Evolutionary conservation across 2,113 vertebrate genomes (phyloP).

Genomic region (Sylvilagus bachmani): DNA sequence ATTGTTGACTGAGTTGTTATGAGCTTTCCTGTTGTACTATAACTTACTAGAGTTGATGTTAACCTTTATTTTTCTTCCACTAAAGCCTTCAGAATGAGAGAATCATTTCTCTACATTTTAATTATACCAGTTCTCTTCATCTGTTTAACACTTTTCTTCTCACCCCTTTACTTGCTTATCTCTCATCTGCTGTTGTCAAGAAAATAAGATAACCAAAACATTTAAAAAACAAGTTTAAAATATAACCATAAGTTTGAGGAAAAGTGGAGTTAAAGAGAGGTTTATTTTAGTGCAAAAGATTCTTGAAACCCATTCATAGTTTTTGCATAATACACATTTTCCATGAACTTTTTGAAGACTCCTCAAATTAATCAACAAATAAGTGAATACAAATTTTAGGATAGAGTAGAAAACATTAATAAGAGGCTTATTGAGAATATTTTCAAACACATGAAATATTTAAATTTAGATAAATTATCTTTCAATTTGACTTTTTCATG

Average conservation of each 20-base stretch:
- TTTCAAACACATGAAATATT: not conserved
- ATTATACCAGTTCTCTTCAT: not conserved
- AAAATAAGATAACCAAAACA: slow-evolving; percentile 14
- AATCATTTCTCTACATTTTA: not conserved
- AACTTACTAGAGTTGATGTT: not conserved
- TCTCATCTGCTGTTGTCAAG: slow-evolving; percentile 22
- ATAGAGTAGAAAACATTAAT: not conserved
- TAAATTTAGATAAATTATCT: not conserved
- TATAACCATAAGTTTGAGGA: too few species aligned
- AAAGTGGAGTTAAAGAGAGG: too few species aligned
- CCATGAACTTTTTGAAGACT: not conserved
- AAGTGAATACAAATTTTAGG: not conserved
- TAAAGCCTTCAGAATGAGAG: not conserved
- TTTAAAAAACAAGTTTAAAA: not conserved
- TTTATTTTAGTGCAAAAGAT: too few species aligned
- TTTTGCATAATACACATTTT: too few species aligned
- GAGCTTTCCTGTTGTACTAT: not conserved
- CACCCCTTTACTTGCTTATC: not conserved
- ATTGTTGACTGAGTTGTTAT: not conserved
- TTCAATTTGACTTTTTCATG: too few species aligned
- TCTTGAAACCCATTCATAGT: too few species aligned
- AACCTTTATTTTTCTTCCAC: not conserved
- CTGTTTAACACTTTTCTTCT: not conserved
- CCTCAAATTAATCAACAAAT: not conserved
- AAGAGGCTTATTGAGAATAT: not conserved